Evolutionary conservation across 2,888 invertebrate genomes (phyloP).

Genomic region (Netelia inedita): DNA sequence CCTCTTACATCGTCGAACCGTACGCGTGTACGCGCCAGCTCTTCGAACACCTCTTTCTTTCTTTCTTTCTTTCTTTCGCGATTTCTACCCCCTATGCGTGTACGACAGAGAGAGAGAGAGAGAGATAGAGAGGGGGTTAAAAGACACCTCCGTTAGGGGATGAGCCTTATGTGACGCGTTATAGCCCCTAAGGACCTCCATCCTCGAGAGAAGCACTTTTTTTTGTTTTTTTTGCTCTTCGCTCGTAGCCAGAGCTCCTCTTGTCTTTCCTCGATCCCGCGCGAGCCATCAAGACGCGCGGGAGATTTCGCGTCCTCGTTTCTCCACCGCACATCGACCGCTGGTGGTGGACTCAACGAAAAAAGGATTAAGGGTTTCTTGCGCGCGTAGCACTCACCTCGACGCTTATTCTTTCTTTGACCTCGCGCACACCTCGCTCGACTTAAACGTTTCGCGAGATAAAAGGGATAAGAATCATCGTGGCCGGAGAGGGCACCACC

Average conservation of each 20-base stretch:
- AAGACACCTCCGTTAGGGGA: conserved; percentile 77
- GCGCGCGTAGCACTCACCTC: conserved; percentile 1
- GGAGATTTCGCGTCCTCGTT: conserved; percentile 1
- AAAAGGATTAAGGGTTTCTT: conserved; percentile 60
- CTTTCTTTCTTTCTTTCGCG: conserved; percentile 1
- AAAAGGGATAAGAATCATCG: conserved; percentile 51
- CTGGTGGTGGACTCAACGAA: conserved; percentile 29
- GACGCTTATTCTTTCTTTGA: conserved; percentile 1
- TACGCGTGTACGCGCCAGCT: conserved; percentile 17
- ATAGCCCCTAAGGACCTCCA: conserved; percentile 69
- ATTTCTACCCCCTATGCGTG: not conserved
- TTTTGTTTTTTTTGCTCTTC: conserved; percentile 14
- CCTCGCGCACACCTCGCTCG: not conserved
- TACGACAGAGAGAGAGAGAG: not conserved
- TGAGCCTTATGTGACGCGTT: conserved; percentile 78
- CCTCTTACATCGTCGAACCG: conserved; percentile 19
- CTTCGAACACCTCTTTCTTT: conserved; percentile 28
- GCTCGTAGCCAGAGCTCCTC: conserved; percentile 11
- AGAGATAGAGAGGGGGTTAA: not conserved
- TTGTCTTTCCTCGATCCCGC: conserved; percentile 17
- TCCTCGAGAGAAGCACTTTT: conserved; percentile 67
- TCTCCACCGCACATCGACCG: conserved; percentile 1
- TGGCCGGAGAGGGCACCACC: not conserved
- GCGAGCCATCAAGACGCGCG: not conserved
- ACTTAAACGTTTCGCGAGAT: conserved; percentile 22